Evolutionary conservation across 1,140 invertebrate genomes (phyloP).

Genomic region (Panagrolaimus sp.): DNA sequence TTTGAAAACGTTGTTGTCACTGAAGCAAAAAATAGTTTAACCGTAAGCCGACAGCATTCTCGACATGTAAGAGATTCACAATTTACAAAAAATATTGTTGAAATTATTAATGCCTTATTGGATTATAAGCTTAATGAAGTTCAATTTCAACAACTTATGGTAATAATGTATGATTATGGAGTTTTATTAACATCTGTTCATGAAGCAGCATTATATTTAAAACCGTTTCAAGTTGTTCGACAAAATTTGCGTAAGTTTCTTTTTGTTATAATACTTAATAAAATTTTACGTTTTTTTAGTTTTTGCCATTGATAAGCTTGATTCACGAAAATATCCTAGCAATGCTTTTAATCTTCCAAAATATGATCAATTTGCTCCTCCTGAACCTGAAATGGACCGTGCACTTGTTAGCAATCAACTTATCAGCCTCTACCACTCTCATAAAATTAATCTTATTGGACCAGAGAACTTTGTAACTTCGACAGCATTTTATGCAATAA

Average conservation of each 20-base stretch:
- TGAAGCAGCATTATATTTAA: slow-evolving; percentile 24
- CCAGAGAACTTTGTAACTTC: slow-evolving; percentile 11
- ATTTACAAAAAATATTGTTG: slow-evolving; percentile 30
- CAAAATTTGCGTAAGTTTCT: slow-evolving; percentile 26
- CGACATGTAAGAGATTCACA: slow-evolving; percentile 21
- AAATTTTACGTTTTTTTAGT: slow-evolving; percentile 26
- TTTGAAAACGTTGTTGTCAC: neutral
- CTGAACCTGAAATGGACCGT: neutral
- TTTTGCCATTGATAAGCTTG: slow-evolving; percentile 37
- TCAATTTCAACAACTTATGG: slow-evolving; percentile 25
- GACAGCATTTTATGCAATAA: slow-evolving; percentile 27
- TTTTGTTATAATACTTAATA: neutral
- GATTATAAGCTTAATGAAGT: slow-evolving; percentile 25
- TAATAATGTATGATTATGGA: slow-evolving; percentile 30
- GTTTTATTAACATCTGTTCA: slow-evolving; percentile 21
- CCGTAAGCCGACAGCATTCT: slow-evolving; percentile 12
- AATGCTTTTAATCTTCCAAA: slow-evolving; percentile 28
- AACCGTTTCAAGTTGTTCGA: slow-evolving; percentile 29
- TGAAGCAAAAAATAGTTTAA: slow-evolving; percentile 3
- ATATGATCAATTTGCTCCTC: slow-evolving; percentile 28
- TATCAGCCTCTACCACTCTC: neutral
- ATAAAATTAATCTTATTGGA: slow-evolving; percentile 2
- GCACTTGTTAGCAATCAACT: neutral
- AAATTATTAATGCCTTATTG: slow-evolving; percentile 23
- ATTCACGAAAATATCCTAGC: slow-evolving; percentile 18